phyloP scores from a whole-genome alignment of 1,140 invertebrate species.

The Andrena cerasifolii region DNA sequence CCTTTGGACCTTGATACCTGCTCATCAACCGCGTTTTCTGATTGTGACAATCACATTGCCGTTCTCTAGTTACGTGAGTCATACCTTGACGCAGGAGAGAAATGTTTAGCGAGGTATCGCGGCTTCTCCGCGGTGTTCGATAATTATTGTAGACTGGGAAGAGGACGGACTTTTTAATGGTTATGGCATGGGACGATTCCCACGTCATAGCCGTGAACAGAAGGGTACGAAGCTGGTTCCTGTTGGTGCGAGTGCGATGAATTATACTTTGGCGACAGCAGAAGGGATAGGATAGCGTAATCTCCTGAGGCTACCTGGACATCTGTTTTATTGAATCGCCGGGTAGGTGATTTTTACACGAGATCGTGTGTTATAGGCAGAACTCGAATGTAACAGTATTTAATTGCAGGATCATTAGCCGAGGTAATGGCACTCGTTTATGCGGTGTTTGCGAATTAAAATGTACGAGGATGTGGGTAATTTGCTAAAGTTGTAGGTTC shows the following conservation, averaged over 20 bases:
- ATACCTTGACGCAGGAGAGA: not conserved
- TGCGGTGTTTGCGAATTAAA: not conserved
- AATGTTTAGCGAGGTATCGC: constrained; percentile 27
- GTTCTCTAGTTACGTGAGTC: constrained; percentile 44
- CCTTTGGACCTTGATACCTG: constrained; percentile 31
- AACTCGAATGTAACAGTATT: not conserved
- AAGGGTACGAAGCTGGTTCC: not conserved
- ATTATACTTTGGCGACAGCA: not conserved
- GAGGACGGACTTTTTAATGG: constrained; percentile 24
- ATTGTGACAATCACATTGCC: constrained; percentile 17
- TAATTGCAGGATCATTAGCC: not conserved
- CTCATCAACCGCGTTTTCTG: constrained; percentile 23
- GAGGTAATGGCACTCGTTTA: not conserved
- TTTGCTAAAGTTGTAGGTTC: not conserved
- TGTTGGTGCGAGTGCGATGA: no score
- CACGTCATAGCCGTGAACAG: no score
- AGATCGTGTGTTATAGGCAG: not conserved
- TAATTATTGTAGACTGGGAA: not conserved
- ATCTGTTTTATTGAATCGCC: not conserved
- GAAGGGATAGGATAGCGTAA: not conserved
- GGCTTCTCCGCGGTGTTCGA: constrained; percentile 23
- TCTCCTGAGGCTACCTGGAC: not conserved
- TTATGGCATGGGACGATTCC: constrained; percentile 19
- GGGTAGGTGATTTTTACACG: not conserved
- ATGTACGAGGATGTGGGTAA: not conserved